These are phyloP conservation scores for Thaumetopoea pityocampa DNA, from an alignment of 1,140 invertebrate species.

Conservation along the genomic window DNA sequence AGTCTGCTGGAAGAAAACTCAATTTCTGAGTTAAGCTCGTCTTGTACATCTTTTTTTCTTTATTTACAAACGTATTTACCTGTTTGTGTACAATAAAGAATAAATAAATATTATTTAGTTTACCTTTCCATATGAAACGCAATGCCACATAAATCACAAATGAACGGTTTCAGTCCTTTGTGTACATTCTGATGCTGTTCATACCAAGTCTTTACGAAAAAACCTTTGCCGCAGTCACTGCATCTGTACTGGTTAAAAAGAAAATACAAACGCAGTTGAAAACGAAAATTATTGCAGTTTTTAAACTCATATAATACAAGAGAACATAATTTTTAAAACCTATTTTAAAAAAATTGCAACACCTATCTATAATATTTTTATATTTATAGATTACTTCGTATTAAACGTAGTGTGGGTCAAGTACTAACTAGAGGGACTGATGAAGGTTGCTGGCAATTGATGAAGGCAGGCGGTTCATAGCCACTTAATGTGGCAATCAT, in stretches of 20 bases:
- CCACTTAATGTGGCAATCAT: too few relatives aligned
- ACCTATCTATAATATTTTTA: too few relatives aligned
- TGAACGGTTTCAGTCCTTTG: constrained; percentile 78
- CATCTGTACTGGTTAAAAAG: constrained; percentile 63
- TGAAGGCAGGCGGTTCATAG: too few relatives aligned
- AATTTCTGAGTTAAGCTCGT: too few relatives aligned
- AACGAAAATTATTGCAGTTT: not conserved
- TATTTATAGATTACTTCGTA: too few relatives aligned
- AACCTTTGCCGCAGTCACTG: constrained; percentile 70
- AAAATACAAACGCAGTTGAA: constrained; percentile 2
- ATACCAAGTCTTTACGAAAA: constrained; percentile 70
- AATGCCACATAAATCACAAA: constrained; percentile 78
- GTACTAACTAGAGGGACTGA: too few relatives aligned
- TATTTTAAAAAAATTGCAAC: too few relatives aligned
- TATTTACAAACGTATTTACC: too few relatives aligned
- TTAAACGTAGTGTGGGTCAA: too few relatives aligned
- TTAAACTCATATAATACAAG: not conserved
- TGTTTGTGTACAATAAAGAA: not conserved
- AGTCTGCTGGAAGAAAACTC: too few relatives aligned
- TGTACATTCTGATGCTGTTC: constrained; percentile 80
- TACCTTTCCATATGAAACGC: constrained; percentile 70
- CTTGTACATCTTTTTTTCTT: too few relatives aligned
- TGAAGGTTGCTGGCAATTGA: too few relatives aligned
- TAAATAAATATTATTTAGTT: constrained; percentile 1
- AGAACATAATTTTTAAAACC: not conserved